Evolutionary conservation across 2,888 invertebrate genomes (phyloP), one percentile per base, ranked within the genome.

Genomic region (Atethmia centrago): DNA sequence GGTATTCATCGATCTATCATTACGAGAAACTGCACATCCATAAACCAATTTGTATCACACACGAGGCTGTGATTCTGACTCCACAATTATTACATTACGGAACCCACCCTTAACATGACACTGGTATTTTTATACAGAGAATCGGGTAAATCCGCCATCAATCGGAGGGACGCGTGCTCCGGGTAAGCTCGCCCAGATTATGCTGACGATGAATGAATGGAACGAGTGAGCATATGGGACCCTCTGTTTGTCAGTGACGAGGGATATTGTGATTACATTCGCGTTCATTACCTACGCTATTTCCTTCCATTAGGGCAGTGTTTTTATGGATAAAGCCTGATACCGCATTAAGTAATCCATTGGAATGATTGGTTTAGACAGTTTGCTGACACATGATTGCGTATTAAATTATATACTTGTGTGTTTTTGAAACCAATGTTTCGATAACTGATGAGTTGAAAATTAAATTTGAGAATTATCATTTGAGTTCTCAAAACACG

Each of bases 201-300:
- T 85, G 80, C 80, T 82, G 80, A 82, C 81, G 69, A 80, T 83
- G 80, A 83, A 82, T 83, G 83, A 83, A 83, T 78, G 83, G 36
- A 81, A 71, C 79, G 85, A 86, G 82, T 85, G 88, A 86, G 84
- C 90, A 89, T 86, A 87, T 88, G 89, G 85, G 88, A 83, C 88
- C 88, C 87, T 85, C 75, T 85, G 80, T 85, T 82, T 79, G 75
- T 63, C 77, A 79, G 79, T 88, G 89, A 89, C 88, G 84, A 88
- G 91, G 90, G 88, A 91, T 88, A 88, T 90, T 88, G 87, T 90
- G 89, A 93, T 93, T 90, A 91, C 90, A 91, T 92, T 91, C 91
- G 86, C 89, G 88, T 92, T 92, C 92, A 93, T 92, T 91, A n/a
- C n/a, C n/a, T n/a, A 86, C 91, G 91, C 94, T 93, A 93, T 92